Evolutionary conservation across 2,888 invertebrate genomes (phyloP).

Genomic region (Andrena bucephala): DNA sequence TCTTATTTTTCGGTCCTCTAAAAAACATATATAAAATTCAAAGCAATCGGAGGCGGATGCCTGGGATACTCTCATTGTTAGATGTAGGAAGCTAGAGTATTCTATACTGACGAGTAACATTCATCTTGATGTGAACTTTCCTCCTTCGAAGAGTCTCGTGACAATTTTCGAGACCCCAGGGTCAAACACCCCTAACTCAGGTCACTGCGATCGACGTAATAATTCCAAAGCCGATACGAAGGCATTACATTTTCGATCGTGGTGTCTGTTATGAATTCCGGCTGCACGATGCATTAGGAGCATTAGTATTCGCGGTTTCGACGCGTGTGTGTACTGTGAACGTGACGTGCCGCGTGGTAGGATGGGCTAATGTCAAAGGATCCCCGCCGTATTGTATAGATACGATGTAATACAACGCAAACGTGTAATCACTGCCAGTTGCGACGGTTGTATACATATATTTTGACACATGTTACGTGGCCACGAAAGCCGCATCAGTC

Average conservation of each 20-base stretch:
- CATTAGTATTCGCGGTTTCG: conserved; percentile 79
- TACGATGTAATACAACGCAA: conserved; percentile 65
- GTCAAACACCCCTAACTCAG: background rate
- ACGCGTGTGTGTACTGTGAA: conserved; percentile 63
- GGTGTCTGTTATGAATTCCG: conserved; percentile 74
- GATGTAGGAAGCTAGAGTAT: too few relatives aligned
- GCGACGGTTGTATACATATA: conserved; percentile 44
- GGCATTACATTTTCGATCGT: conserved; percentile 31
- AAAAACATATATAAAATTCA: too few relatives aligned
- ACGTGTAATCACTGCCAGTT: conserved; percentile 67
- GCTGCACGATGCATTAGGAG: conserved; percentile 73
- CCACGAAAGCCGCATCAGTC: conserved; percentile 49
- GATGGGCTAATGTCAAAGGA: conserved; percentile 73
- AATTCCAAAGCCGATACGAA: conserved; percentile 8
- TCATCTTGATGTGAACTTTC: too few relatives aligned
- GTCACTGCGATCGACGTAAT: background rate
- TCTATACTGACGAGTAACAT: too few relatives aligned
- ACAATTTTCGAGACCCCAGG: background rate
- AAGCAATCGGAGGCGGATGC: too few relatives aligned
- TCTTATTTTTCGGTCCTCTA: too few relatives aligned
- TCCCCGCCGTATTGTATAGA: conserved; percentile 72
- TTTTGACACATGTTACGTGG: conserved; percentile 65
- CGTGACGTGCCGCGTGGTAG: conserved; percentile 70
- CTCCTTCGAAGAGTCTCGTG: too few relatives aligned
- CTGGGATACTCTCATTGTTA: too few relatives aligned